Percentiles rank a stretch among this genome's conserved stretches.
Evolutionary conservation across 2,888 invertebrate genomes (phyloP).

Genomic region (Leuctra nigra): DNA sequence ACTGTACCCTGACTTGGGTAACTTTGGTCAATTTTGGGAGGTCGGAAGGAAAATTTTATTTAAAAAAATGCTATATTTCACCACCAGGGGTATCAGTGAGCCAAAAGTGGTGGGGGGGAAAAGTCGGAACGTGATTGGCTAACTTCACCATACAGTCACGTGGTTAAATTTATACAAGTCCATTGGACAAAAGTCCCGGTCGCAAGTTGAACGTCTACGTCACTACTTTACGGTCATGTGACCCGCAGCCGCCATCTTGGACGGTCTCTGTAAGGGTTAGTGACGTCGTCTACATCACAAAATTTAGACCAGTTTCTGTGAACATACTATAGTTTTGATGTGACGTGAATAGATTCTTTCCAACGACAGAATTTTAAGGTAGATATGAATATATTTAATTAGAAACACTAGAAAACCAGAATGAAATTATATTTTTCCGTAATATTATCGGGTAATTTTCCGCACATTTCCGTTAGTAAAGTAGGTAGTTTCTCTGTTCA

Average conservation of each 20-base stretch:
- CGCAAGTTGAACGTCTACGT: constrained; percentile 32
- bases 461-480: too few species aligned
- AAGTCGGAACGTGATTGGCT: constrained; percentile 23
- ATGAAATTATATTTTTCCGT: too few species aligned
- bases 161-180: constrained; percentile 20
- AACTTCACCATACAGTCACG: constrained; percentile 26
- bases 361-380: constrained; percentile 9
- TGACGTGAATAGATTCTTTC: constrained; percentile 28
- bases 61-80: background rate
- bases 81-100: constrained; percentile 6
- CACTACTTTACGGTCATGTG: constrained; percentile 49
- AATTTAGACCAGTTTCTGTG: constrained; percentile 22
- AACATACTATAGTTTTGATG: constrained; percentile 37
- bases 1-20: too few species aligned
- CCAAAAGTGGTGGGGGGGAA: constrained; percentile 11
- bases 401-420: too few species aligned
- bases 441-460: background rate
- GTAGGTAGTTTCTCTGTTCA: constrained; percentile 13
- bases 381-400: background rate
- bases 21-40: too few species aligned
- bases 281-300: constrained; percentile 36
- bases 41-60: background rate
- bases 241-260: constrained; percentile 53
- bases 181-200: constrained; percentile 26
- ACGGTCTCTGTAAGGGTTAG: constrained; percentile 47